Evolutionary conservation across 2,888 invertebrate genomes (phyloP).

Genomic region (Spisula subtruncata): DNA sequence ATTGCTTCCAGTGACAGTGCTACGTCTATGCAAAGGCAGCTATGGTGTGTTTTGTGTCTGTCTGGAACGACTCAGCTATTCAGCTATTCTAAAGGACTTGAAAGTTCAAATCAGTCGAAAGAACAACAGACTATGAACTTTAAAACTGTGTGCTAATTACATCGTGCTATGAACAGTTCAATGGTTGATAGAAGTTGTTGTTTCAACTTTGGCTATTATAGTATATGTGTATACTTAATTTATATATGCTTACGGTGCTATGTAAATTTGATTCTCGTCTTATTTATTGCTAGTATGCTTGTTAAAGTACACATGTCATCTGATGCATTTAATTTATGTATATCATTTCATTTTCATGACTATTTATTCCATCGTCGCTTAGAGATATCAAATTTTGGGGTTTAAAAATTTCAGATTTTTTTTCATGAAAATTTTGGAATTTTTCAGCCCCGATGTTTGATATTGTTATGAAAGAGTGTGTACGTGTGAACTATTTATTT

Average conservation of each 20-base stretch:
- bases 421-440: background rate
- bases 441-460: background rate
- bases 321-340: constrained; percentile 34
- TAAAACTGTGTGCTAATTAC: background rate
- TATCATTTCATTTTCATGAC: constrained; percentile 28
- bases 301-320: background rate
- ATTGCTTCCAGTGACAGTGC: constrained; percentile 46
- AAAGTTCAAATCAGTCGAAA: too few species aligned
- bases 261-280: background rate
- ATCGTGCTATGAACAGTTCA: background rate
- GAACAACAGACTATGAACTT: background rate
- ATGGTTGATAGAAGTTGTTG: background rate
- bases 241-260: constrained; percentile 41
- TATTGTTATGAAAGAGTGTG: background rate
- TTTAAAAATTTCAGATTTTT: background rate
- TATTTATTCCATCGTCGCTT: constrained; percentile 41
- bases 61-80: constrained; percentile 10
- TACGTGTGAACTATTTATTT: constrained; percentile 16
- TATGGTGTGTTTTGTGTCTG: constrained; percentile 6
- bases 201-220: constrained; percentile 2
- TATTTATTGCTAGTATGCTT: constrained; percentile 32
- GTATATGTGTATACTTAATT: background rate
- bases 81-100: background rate
- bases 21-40: constrained; percentile 53
- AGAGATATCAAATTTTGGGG: background rate